These are phyloP conservation scores for Poeciliopsis presidionis DNA, from an alignment of 2,797 vertebrate genomes.

Conservation along the genomic window DNA sequence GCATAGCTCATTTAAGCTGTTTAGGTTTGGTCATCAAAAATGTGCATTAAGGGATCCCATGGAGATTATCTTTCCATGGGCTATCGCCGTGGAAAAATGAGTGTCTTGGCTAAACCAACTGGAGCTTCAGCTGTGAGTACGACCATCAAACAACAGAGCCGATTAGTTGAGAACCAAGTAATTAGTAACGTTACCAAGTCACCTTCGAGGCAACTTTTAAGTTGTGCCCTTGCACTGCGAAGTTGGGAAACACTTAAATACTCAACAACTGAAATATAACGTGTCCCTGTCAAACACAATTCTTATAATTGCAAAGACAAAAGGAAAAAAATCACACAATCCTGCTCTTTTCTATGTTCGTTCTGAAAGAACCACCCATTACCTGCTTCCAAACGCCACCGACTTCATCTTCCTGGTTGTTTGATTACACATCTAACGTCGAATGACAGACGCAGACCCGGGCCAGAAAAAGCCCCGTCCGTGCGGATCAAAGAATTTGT, in stretches of 20 bases:
- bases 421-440: background rate
- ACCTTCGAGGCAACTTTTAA: background rate
- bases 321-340: background rate
- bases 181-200: background rate
- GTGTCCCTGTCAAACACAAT: background rate
- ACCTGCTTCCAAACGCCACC: background rate
- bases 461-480: background rate
- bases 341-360: background rate
- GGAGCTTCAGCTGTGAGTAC: background rate
- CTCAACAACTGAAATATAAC: background rate
- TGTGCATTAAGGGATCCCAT: no score
- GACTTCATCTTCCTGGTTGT: background rate
- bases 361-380: background rate
- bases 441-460: background rate
- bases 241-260: background rate
- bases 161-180: background rate
- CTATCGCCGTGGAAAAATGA: no score
- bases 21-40: background rate
- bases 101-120: no score
- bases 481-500: slow-evolving; percentile 3
- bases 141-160: background rate
- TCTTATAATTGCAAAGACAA: background rate
- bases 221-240: background rate
- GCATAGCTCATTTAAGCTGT: background rate
- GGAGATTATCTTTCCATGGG: no score